These are phyloP conservation scores for Uloborus plumipes DNA, from an alignment of 2,888 invertebrate genomes.

Conservation along the genomic window DNA sequence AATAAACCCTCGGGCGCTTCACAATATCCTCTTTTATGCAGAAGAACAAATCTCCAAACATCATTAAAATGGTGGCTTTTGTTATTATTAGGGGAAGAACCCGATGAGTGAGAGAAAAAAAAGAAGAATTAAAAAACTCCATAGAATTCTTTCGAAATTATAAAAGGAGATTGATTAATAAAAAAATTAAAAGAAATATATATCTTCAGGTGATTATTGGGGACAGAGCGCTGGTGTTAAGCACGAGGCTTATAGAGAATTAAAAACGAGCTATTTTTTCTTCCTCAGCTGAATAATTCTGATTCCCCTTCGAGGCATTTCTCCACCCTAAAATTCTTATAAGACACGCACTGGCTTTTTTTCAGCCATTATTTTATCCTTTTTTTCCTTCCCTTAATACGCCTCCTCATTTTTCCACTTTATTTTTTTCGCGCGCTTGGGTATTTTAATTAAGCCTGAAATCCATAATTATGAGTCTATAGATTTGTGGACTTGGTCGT, in stretches of 20 bases:
- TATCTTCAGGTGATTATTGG: slow-evolving; percentile 54
- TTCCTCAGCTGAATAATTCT: slow-evolving; percentile 49
- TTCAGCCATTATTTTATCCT: neutral
- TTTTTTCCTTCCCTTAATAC: slow-evolving; percentile 24
- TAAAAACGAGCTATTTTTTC: slow-evolving; percentile 50
- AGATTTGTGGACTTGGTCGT: slow-evolving; percentile 55
- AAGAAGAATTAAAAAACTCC: neutral
- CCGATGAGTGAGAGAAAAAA: neutral
- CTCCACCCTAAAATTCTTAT: slow-evolving; percentile 10
- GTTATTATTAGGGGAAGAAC: slow-evolving; percentile 38
- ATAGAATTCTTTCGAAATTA: slow-evolving; percentile 9
- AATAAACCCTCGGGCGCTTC: slow-evolving; percentile 54
- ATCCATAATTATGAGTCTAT: slow-evolving; percentile 64
- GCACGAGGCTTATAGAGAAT: slow-evolving; percentile 48
- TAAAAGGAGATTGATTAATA: slow-evolving; percentile 55
- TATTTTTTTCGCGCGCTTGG: slow-evolving; percentile 20
- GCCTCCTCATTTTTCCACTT: neutral
- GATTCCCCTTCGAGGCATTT: slow-evolving; percentile 30
- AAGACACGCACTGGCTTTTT: slow-evolving; percentile 35
- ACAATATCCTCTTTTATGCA: slow-evolving; percentile 49
- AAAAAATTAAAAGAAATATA: slow-evolving; percentile 48
- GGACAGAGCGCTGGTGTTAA: slow-evolving; percentile 42
- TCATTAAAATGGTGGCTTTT: slow-evolving; percentile 62
- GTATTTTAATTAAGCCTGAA: slow-evolving; percentile 64
- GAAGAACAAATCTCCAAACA: slow-evolving; percentile 55